A percentile compares a stretch with the other conserved stretches of the same genome.
Evolutionary conservation across 2,113 vertebrate species (phyloP).

Genomic region (Sula dactylatra): DNA sequence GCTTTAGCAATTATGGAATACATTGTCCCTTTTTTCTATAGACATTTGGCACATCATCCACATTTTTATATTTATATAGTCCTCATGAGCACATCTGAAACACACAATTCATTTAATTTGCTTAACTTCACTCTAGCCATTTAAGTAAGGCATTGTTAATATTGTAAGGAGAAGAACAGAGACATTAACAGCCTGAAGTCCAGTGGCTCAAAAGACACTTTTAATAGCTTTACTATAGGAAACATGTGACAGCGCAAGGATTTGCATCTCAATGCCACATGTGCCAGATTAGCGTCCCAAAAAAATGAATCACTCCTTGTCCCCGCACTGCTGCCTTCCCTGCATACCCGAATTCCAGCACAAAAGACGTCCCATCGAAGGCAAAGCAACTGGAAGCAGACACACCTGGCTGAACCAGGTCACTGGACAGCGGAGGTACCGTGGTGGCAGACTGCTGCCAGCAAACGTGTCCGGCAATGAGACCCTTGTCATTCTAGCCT

Average conservation of each 20-base stretch:
- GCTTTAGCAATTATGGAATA: not conserved
- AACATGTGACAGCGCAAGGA: not conserved
- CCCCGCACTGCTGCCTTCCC: not conserved
- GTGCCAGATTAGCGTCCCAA: not conserved
- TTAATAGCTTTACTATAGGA: not conserved
- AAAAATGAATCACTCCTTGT: not conserved
- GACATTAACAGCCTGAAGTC: not conserved
- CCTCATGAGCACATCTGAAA: not conserved
- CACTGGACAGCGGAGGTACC: no score
- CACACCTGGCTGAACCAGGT: not conserved
- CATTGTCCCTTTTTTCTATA: no score
- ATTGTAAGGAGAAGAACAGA: not conserved
- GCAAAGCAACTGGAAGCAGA: not conserved
- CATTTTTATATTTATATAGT: not conserved
- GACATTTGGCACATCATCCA: fast-evolving
- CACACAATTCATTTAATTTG: not conserved
- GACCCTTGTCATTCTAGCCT: not conserved
- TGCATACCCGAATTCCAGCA: not conserved
- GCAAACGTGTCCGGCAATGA: not conserved
- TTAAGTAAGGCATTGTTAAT: not conserved
- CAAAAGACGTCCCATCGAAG: not conserved
- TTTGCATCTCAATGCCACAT: not conserved
- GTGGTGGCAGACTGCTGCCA: not conserved
- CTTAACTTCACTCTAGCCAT: not conserved
- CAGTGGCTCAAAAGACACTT: not conserved